Evolutionary conservation across 2,113 vertebrate genomes (phyloP), one percentile per base, ranked within the genome.

Genomic region (Nesogale talazaci): DNA sequence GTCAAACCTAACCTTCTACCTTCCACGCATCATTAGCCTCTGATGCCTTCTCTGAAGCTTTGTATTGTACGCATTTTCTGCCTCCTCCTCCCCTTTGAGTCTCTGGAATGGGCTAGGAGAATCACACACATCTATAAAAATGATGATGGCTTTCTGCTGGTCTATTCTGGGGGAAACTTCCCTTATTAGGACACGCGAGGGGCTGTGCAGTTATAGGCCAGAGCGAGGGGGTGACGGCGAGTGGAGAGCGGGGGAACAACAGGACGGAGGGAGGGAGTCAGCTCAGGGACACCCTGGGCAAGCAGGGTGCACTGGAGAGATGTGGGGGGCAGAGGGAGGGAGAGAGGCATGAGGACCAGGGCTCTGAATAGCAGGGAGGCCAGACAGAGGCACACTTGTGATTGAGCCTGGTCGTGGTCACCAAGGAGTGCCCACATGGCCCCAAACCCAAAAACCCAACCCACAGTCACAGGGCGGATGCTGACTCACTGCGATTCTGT

Each of bases 81-180:
- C 72, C 16, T 36, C 80, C 88, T 80, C 36, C 31, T 65, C 85
- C 40, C n/a, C 78, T 93, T 90, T 65, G 91, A 82, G 52, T 83
- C 80, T 74, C 85, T 82, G 46, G 72, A 75, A 92, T 23, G 80
- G 94, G 90, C 92, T 95, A 94, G 90, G 95, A 90, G 93, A 92
- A 92, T 7, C 34, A 52, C 65, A 34, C 36, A 77, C 65, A 59
- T 69, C 72, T 89, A 88, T 63, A 87, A 91, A 89, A 89, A 93
- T 74, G 81, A 95, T 9, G 74, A 56, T 25, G 46, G 29, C 40
- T 75, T 40, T 74, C 46, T 23, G 89, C 69, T n/a, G 70, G 27
- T 90, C 89, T 77, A 3, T 42, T 70, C 15, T 9, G 36, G 76
- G 89, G 69, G 88, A 67, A 92, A 95, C 63, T 70, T 91, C 90